A percentile compares a stretch with the other conserved stretches of the same genome.
Evolutionary conservation across 2,113 vertebrate genomes (phyloP).

Genomic region (Ochotona curzoniae): DNA sequence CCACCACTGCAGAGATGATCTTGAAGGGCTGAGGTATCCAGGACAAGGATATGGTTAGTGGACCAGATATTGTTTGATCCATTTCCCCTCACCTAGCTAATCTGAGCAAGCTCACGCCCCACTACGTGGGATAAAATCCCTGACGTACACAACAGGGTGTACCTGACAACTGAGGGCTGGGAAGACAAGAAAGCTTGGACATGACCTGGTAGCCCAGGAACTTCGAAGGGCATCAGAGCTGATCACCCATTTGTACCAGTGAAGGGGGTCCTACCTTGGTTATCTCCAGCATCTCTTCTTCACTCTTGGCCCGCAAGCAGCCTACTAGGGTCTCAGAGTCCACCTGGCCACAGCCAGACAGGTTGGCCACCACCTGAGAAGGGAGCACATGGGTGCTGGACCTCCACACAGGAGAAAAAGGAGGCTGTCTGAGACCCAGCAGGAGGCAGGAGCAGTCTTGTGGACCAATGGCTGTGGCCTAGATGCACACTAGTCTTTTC

Average conservation of each 20-base stretch:
- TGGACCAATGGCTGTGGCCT: not conserved
- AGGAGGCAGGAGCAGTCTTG: not conserved
- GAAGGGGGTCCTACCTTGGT: not conserved
- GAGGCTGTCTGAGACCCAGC: not conserved
- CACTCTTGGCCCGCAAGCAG: slow-evolving; percentile 85
- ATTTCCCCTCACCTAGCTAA: not conserved
- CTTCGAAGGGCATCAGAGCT: not conserved
- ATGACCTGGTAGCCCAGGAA: not conserved
- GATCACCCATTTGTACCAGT: fast-evolving
- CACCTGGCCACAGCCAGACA: slow-evolving; percentile 83
- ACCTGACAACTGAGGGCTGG: not conserved
- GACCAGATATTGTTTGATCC: not conserved
- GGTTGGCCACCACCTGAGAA: slow-evolving; percentile 83
- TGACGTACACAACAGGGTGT: not conserved
- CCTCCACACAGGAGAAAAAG: not conserved
- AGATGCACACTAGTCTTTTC: no score
- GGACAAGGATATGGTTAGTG: not conserved
- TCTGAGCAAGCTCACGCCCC: no score
- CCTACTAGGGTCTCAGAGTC: slow-evolving; percentile 82
- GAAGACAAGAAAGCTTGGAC: not conserved
- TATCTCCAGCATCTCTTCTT: slow-evolving; percentile 81
- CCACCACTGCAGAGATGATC: slow-evolving; percentile 80
- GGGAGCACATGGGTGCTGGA: not conserved
- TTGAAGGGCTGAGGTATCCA: not conserved
- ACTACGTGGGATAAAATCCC: not conserved